These are phyloP conservation scores for Notodonta ziczac DNA, from an alignment of 2,888 invertebrate species.

Conservation along the genomic window DNA sequence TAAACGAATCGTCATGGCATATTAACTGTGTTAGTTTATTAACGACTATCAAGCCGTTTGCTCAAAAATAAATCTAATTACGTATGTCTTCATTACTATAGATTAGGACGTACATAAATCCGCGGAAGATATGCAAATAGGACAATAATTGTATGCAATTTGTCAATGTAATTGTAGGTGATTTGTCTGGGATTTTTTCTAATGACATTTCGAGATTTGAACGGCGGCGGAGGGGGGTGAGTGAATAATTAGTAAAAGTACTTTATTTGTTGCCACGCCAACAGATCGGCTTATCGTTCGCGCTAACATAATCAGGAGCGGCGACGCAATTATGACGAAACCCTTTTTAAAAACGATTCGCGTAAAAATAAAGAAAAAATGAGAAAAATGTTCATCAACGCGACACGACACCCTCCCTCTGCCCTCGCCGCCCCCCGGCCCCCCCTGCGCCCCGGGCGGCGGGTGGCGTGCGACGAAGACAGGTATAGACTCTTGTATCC, in stretches of 20 bases:
- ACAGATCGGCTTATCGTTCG: conserved; percentile 63
- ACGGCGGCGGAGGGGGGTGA: conserved; percentile 4
- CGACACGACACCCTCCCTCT: conserved; percentile 75
- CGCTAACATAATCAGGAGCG: conserved; percentile 74
- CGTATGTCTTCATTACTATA: conserved; percentile 14
- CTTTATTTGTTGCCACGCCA: conserved; percentile 36
- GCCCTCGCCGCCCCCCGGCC: conserved; percentile 46
- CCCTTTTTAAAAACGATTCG: conserved; percentile 84
- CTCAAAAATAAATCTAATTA: conserved; percentile 8
- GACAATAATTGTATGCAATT: conserved; percentile 24
- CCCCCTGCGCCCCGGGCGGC: conserved; percentile 68
- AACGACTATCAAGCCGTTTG: conserved; percentile 11
- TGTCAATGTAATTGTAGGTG: conserved; percentile 21
- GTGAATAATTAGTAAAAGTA: conserved; percentile 26
- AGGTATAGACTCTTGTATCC: conserved; percentile 46
- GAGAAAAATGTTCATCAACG: conserved; percentile 85
- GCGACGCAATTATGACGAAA: conserved; percentile 83
- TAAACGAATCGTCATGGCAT: conserved; percentile 16
- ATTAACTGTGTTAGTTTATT: conserved; percentile 14
- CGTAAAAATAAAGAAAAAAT: conserved; percentile 82
- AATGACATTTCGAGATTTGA: conserved; percentile 14
- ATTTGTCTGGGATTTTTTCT: conserved; percentile 16
- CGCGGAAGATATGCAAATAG: conserved; percentile 30
- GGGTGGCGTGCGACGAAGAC: conserved; percentile 69
- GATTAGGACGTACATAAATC: conserved; percentile 20